phyloP scores from a whole-genome alignment of 2,113 vertebrate species.

The Rhynchomys soricoides region DNA sequence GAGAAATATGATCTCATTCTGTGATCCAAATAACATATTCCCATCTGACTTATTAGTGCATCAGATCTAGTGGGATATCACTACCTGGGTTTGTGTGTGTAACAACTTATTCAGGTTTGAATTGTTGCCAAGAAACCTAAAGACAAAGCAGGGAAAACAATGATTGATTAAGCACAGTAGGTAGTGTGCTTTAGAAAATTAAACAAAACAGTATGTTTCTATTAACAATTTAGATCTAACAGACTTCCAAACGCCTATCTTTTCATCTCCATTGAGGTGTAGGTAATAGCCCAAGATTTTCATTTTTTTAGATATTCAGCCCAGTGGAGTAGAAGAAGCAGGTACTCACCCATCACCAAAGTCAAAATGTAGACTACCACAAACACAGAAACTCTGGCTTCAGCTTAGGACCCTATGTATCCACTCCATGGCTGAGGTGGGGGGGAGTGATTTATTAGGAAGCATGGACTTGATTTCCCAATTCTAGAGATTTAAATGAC shows the following conservation, averaged over 20 bases:
- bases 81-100: background rate
- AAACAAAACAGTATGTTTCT: background rate
- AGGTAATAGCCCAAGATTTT: background rate
- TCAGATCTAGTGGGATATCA: background rate
- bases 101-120: background rate
- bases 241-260: background rate
- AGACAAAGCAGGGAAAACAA: background rate
- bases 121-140: background rate
- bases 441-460: background rate
- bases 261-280: background rate
- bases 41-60: background rate
- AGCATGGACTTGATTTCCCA: background rate
- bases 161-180: background rate
- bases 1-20: constrained; percentile 41
- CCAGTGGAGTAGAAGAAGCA: background rate
- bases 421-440: too few species aligned
- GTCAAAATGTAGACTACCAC: background rate
- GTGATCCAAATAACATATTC: constrained; percentile 46
- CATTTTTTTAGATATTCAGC: background rate
- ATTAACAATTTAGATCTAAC: background rate
- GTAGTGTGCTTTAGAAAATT: background rate
- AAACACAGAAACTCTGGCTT: background rate
- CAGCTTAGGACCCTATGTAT: background rate
- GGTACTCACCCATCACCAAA: background rate
- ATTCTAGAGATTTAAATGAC: background rate